Evolutionary conservation across 2,113 vertebrate genomes (phyloP).

Genomic region (human (Homo sapiens)): GRCh38 chr12:130344001-130344500

Average conservation of each 20-base stretch:
- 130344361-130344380: neutral
- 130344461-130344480: neutral
- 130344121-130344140: neutral
- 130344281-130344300: neutral
- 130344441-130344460: neutral
- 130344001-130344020: neutral
- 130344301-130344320: neutral
- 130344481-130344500: neutral
- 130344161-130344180: neutral
- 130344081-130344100: neutral
- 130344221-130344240: neutral
- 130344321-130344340: neutral
- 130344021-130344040: neutral
- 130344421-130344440: neutral
- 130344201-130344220: neutral
- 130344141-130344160: neutral
- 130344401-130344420: neutral
- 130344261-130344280: no score
- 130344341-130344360: no score
- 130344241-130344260: neutral
- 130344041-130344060: neutral
- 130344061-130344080: neutral
- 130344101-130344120: neutral
- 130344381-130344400: neutral
- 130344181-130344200: neutral